Conservation (phyloP, 2,797 vertebrate genomes). For the Huso huso region DNA sequence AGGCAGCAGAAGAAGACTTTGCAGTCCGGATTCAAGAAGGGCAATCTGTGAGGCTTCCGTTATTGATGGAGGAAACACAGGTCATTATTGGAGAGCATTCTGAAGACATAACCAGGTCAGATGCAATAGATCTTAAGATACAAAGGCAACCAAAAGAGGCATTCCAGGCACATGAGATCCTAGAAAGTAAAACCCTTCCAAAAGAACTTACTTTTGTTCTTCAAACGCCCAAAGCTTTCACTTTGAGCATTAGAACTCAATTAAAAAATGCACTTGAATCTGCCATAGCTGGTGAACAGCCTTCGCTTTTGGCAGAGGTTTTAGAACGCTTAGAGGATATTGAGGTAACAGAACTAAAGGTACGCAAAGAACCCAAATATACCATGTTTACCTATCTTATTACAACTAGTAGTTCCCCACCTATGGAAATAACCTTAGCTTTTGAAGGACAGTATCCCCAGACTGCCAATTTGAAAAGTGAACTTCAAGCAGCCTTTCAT, state of each 20-base stretch:
- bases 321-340: slow-evolving; percentile 57
- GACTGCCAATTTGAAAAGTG: slow-evolving; percentile 64
- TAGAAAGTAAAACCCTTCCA: slow-evolving; percentile 48
- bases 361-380: slow-evolving; percentile 61
- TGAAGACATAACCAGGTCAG: slow-evolving; percentile 42
- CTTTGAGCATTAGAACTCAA: slow-evolving; percentile 61
- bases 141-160: slow-evolving; percentile 51
- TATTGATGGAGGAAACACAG: slow-evolving; percentile 72
- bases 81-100: slow-evolving; percentile 58
- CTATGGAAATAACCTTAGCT: slow-evolving; percentile 68
- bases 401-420: slow-evolving; percentile 53
- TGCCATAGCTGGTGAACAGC: slow-evolving; percentile 67
- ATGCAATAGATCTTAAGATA: slow-evolving; percentile 32
- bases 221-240: slow-evolving; percentile 54
- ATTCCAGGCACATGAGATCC: slow-evolving; percentile 51
- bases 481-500: slow-evolving; percentile 72
- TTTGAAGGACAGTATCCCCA: slow-evolving; percentile 72
- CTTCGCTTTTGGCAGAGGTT: slow-evolving; percentile 69
- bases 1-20: slow-evolving; percentile 67
- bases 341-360: slow-evolving; percentile 64
- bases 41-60: slow-evolving; percentile 68
- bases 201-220: slow-evolving; percentile 70
- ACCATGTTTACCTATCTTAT: slow-evolving; percentile 72
- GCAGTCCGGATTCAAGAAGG: slow-evolving; percentile 70
- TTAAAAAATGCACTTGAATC: slow-evolving; percentile 67